Base-by-base conservation (phyloP, 1,140 invertebrate genomes). In the Galleria mellonella region DNA sequence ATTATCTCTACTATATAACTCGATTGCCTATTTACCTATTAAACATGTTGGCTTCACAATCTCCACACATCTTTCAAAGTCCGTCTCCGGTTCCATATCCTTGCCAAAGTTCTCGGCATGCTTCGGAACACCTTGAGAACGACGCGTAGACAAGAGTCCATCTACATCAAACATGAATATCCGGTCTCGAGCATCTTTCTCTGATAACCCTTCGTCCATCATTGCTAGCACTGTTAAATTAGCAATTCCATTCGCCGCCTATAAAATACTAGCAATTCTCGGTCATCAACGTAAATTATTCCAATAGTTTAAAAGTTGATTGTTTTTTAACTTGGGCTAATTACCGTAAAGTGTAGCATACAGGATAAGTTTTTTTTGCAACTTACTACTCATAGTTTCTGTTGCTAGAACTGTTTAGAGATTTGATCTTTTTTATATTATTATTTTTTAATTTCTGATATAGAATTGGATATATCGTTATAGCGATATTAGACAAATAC, bases 81-180 rank as follows among this genome's bases (percentile, higher is more conserved):
- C 88, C 36, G 92, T 94, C 68, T 93, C 90, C 0, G 92, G 90
- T 40, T 88, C 85, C 51, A 93, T 87, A 43, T 96, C 90, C 72
- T 97, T 96, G 9, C 93, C 94, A 71, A 93, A 98, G 43, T 87
- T 88, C n/a, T 87, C 83, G 63, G 96, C 95, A 43, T 96, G 93
- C 1, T 90, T 91, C 7, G 94, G 83, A 47, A 89, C 87, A 30
- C 93, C 94, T 36, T 91, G 90, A 9, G 90, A 89, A 12, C 94
- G 86, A 15, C 88, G 88, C 32, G 90, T 92, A 0, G 92, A 91
- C 10, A 96, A 65, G 0, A 96, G 75, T 31, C 95, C 95, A 60
- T 94, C 90, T 46, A 95, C 92, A 60, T 96, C 94, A 67, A 94
- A 90, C 92, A 95, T 92, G 89, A 92, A 97, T 55, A 98, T 96